Conservation (phyloP, 2,113 vertebrate genomes). For the Uria aalge region DNA sequence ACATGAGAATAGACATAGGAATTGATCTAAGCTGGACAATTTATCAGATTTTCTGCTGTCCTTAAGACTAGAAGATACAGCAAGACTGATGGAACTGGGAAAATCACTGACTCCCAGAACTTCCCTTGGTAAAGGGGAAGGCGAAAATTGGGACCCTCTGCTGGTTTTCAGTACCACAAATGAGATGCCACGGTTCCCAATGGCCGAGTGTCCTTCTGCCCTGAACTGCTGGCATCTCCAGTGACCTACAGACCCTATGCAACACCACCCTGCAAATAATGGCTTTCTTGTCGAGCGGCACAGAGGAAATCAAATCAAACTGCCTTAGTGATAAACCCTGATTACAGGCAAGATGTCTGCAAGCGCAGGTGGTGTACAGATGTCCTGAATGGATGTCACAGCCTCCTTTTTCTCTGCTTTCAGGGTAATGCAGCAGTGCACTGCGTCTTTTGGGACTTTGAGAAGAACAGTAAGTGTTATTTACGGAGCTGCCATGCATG, state of each 20-base stretch:
- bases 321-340: background rate
- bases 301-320: background rate
- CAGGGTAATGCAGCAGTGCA: conserved; percentile 69
- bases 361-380: rapidly evolving
- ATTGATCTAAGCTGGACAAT: background rate
- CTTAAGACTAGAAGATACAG: background rate
- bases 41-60: background rate
- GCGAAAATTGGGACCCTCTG: background rate
- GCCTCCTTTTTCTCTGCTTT: conserved; percentile 11
- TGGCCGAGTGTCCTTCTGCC: background rate
- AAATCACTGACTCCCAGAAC: background rate
- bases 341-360: background rate
- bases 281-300: background rate
- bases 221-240: background rate
- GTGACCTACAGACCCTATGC: background rate
- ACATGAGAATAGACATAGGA: background rate
- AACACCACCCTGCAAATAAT: background rate
- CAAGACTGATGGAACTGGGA: background rate
- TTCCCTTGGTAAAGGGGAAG: background rate
- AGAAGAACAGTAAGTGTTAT: conserved; percentile 76
- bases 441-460: conserved; percentile 88
- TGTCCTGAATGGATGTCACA: background rate
- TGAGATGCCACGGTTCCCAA: background rate
- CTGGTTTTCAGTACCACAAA: background rate
- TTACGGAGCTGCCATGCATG: background rate